phyloP scores from a whole-genome alignment of 2,113 vertebrate species.

The Dasyurus viverrinus region DNA sequence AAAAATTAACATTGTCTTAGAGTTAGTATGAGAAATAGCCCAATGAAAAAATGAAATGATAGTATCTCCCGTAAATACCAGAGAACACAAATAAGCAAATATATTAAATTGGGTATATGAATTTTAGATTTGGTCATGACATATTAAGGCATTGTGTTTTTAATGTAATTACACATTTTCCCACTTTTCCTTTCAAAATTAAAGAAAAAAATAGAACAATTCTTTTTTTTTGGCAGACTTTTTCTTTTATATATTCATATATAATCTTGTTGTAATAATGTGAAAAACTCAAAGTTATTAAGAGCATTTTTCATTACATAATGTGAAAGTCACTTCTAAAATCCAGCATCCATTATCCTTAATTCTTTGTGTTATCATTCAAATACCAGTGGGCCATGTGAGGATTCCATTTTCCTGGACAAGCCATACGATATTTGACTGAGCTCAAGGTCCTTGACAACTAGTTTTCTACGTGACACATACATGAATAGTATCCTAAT shows the following conservation, averaged over 20 bases:
- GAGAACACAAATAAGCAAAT: background rate
- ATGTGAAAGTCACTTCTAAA: constrained; percentile 58
- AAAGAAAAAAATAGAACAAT: background rate
- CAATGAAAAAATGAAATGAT: background rate
- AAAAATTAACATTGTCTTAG: background rate
- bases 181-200: constrained; percentile 5
- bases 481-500: constrained; percentile 51
- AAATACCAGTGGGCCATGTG: constrained; percentile 50
- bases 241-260: constrained; percentile 26
- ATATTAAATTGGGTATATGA: background rate
- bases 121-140: background rate
- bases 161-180: background rate
- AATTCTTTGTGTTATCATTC: constrained; percentile 65
- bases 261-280: constrained; percentile 32
- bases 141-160: background rate
- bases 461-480: constrained; percentile 63
- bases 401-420: constrained; percentile 70
- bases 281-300: constrained; percentile 65
- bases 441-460: constrained; percentile 56
- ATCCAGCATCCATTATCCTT: constrained; percentile 69
- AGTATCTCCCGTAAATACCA: background rate
- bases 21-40: constrained; percentile 19
- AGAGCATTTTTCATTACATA: constrained; percentile 67
- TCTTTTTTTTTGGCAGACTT: background rate
- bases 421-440: constrained; percentile 67